Evolutionary conservation across 2,888 invertebrate species (phyloP), one percentile per base, ranked within the genome.

Genomic region (Hemaris fuciformis): DNA sequence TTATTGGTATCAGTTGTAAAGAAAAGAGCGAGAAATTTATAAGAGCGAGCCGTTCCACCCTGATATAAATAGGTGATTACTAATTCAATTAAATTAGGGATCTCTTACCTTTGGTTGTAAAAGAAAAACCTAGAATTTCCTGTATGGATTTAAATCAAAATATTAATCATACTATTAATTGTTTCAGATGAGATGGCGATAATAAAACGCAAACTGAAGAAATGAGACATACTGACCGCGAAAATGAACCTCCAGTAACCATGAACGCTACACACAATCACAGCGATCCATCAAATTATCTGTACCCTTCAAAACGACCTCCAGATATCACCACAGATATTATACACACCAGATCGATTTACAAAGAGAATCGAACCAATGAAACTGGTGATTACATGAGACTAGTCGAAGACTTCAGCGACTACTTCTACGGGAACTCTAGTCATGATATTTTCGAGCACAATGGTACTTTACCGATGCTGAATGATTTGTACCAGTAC

Each of bases 361-460:
- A 34, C 58, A 53, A 53, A 27, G n/a, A 60, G 18, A 59, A 72
- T 67, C 34, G 31, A 27, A 81, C 81, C 34, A 87, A 83, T 70
- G 82, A 84, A 27, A 79, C 81, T 61, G 87, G 87, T 63, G 93
- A 91, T 70, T 94, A 94, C 74, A 93, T 95, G 93, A 92, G 95
- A 83, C 84, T 96, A 61, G 94, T 96, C 56, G 96, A 96, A 74
- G 96, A 96, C 79, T 94, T 96, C 80, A 96, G 96, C 87, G 96
- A 96, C 81, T 96, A 96, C 84, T 95, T 96, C 83, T 94, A 94
- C 73, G 95, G 93, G 61, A 93, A 94, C 71, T 83, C 94, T 31
- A 94, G 94, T 72, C 89, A 93, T 63, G 93, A 93, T 43, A 69
- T 83, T 38, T 93, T 90, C 60, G 80, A 84, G 25, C 81, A 81